phyloP scores from a whole-genome alignment of 1,140 invertebrate species.

The Bombus confusus region DNA sequence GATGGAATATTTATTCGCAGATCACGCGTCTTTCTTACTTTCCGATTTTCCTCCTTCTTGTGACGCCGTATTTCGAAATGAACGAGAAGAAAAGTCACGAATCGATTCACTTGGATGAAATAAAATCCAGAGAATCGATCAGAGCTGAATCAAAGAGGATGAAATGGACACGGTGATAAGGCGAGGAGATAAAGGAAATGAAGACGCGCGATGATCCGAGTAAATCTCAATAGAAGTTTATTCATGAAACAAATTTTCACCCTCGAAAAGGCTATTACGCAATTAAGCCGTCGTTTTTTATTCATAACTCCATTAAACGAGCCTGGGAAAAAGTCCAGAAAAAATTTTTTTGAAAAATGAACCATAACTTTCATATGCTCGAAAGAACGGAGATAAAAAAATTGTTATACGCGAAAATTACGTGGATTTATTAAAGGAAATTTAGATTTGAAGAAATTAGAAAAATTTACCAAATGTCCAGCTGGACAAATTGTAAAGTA shows the following conservation, averaged over 20 bases:
- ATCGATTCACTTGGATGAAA: neutral
- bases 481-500: no score
- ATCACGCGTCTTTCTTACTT: neutral
- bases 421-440: no score
- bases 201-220: neutral
- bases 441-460: no score
- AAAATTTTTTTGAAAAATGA: no score
- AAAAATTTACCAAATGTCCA: no score
- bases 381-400: no score
- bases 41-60: neutral
- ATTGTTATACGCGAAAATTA: no score
- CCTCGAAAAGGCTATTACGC: neutral
- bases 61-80: neutral
- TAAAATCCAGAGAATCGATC: neutral
- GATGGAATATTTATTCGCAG: neutral
- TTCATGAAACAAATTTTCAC: neutral
- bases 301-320: neutral
- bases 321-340: no score
- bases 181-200: neutral
- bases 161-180: neutral
- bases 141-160: no score
- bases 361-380: no score
- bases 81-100: neutral
- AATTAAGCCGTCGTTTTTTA: constrained; percentile 13
- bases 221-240: neutral